Evolutionary conservation across 2,888 invertebrate genomes (phyloP).

Genomic region (Stenoptilia bipunctidactyla): DNA sequence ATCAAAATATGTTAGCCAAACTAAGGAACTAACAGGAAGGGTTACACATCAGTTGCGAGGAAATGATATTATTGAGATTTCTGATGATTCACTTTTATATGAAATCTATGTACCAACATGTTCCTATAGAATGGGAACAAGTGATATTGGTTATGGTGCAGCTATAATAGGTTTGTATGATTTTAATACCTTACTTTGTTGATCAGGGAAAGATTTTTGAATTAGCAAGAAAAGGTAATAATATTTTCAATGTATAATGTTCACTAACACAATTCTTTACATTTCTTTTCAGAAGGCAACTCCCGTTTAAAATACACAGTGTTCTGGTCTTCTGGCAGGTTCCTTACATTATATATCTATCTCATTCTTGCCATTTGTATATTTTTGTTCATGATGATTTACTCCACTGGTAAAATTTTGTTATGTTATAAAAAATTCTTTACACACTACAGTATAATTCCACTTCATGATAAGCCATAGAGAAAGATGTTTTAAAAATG

Average conservation of each 20-base stretch:
- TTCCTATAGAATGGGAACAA: constrained; percentile 96
- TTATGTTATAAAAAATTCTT: no score
- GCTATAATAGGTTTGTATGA: constrained; percentile 77
- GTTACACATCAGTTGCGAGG: constrained; percentile 24
- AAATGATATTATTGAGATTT: constrained; percentile 24
- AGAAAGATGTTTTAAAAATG: no score
- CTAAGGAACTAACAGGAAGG: constrained; percentile 26
- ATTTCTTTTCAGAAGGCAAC: constrained; percentile 64
- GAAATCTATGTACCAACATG: constrained; percentile 95
- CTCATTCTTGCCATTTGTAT: constrained; percentile 15
- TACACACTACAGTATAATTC: no score
- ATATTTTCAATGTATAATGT: no score
- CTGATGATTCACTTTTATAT: constrained; percentile 43
- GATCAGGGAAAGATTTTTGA: no score
- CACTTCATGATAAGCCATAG: no score
- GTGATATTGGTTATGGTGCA: constrained; percentile 87
- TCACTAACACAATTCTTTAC: constrained; percentile 1
- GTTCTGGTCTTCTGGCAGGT: constrained; percentile 82
- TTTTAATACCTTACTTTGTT: no score
- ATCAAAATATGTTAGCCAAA: constrained; percentile 69
- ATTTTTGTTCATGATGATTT: constrained; percentile 20
- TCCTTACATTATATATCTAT: constrained; percentile 73
- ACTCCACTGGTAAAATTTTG: constrained; percentile 21
- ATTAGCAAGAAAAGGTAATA: no score
- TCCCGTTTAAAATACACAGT: constrained; percentile 77